Base-by-base conservation (phyloP, 2,113 vertebrate genomes). In the Lophius piscatorius region DNA sequence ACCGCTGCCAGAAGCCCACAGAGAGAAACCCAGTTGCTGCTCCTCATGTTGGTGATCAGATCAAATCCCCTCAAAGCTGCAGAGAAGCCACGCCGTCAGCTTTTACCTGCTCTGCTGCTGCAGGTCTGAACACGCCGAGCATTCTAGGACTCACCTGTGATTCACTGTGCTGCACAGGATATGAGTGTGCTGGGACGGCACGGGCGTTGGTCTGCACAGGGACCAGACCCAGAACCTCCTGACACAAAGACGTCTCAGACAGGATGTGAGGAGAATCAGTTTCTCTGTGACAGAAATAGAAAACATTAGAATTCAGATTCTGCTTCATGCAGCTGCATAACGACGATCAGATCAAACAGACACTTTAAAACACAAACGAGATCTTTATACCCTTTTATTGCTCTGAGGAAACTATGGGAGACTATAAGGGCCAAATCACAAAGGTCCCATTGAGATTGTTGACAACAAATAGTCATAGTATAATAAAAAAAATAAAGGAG, bases 1-100 rank as follows among this genome's bases (percentile, higher is more conserved):
- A 76, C 3, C 0, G 35, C 76, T 9, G 72, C 33, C 46, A 82
- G 51, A 10, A 88, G 1, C 0, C 36, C 75, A 1, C 41, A 80
- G 22, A 90, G 11, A 20, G 51, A 85, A 38, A 82, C 76, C 82
- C 83, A 88, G 31, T 17, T 6, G 46, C 46, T 71, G 21, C 2
- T 70, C 40, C 3, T 60, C 74, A 81, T 83, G 66, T 40, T 57
- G 23, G 8, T 45, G 47, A 31, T 31, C 29, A 31, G 29, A 31
- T 31, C 8, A 5, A 34, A 54, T 68, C 70, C n/a, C n/a, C n/a
- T 29, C 8, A 17, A 47, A 47, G 3, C 8, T 61, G 12, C 4
- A 33, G 2, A 21, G 4, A 39, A n/a, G 46, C 49, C 33, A 1
- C 0, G 16, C 3, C 1, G 1, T 9, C 3, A 17, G 0, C 35